Base-by-base conservation (phyloP, 1,140 invertebrate species). In the Zeugodacus cucurbitae region DNA sequence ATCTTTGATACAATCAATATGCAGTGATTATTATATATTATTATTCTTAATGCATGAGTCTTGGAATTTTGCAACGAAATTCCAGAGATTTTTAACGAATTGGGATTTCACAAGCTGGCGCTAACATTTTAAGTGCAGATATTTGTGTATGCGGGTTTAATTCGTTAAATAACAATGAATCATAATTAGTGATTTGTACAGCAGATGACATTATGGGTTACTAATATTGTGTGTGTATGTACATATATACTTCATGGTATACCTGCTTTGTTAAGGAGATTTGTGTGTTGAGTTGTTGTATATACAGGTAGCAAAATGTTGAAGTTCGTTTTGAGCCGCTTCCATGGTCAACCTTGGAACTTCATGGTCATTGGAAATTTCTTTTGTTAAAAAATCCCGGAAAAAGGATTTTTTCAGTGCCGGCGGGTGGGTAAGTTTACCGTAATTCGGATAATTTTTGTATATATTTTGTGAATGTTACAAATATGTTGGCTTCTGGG, bases 401-500 rank as follows among this genome's bases (percentile, higher is more conserved):
- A 3, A 5, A 48, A 82, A 82, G 44, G 74, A 48, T 48, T 82
- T 82, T 82, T 82, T 48, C 10, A 5, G 14, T 48, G 41, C 2
- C 74, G 29, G n/a, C 74, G 22, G 37, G 74, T 54, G 22, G 5
- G 37, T 26, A 29, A 48, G 41, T 48, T 26, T 26, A 48, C 1
- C 37, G 11, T 82, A 11, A 82, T 82, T 54, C 48, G 74, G 41
- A 41, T 48, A 48, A 48, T 82, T 70, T 70, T 26, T 29, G 22
- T 20, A 26, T 5, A 22, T 22, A 82, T n/a, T 48, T 26, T n/a
- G 11, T 48, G 74, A 4, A 82, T 82, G 74, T 44, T 29, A 48
- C n/a, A 82, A 82, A 82, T 82, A 48, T 82, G 74, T 82, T 82
- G 74, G 74, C 74, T 82, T 48, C 14, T n/a, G 20, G 32, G 32